A percentile compares a stretch with the other conserved stretches of the same genome.
Evolutionary conservation across 2,113 vertebrate genomes (phyloP).

Genomic region (Melanostigma gelatinosum): DNA sequence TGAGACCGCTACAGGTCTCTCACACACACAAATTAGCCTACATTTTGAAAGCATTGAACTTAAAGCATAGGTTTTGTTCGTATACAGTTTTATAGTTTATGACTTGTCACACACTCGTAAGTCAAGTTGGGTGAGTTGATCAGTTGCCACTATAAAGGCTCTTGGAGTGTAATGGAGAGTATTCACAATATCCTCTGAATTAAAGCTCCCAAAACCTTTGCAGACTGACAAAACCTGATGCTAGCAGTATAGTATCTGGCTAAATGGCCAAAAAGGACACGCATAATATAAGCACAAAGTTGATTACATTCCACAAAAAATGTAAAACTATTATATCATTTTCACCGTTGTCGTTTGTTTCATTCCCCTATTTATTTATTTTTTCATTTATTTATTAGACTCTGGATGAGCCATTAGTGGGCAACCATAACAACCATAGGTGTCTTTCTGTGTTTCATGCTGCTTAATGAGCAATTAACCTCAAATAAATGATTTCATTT

Average conservation of each 20-base stretch:
- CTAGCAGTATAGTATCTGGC: not conserved
- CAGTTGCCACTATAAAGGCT: not conserved
- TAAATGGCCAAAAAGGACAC: not conserved
- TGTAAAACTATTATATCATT: not conserved
- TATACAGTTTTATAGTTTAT: not conserved
- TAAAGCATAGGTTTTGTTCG: not conserved
- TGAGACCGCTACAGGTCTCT: not conserved
- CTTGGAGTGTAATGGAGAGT: not conserved
- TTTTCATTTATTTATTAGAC: not conserved
- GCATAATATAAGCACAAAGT: not conserved
- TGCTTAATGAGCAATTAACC: conserved; percentile 22
- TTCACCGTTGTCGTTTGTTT: not conserved
- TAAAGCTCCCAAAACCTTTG: not conserved
- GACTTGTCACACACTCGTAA: not conserved
- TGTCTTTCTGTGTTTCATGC: conserved; percentile 32
- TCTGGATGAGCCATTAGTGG: not conserved
- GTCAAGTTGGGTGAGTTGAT: not conserved
- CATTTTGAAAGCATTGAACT: not conserved
- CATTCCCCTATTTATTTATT: not conserved
- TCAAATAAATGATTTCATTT: conserved; percentile 31
- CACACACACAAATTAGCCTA: not conserved
- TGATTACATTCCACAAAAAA: not conserved
- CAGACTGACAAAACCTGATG: not conserved
- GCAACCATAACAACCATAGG: not conserved
- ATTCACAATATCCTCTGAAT: not conserved